Base-by-base conservation (phyloP, 2,888 invertebrate species). In the Himalopsyche kuldschensis region DNA sequence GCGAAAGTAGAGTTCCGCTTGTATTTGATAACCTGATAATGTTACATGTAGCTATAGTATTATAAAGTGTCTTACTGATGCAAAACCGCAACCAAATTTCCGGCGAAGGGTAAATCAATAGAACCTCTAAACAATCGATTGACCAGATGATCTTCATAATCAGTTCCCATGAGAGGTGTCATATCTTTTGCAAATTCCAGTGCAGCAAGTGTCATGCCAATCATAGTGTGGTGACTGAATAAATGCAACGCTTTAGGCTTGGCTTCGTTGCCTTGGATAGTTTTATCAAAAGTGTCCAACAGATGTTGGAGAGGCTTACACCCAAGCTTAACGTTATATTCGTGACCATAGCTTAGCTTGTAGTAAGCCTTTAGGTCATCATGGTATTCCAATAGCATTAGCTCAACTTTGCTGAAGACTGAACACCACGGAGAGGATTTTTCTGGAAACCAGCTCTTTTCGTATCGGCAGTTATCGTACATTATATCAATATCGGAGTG, bases 401-500 rank as follows among this genome's bases (percentile, higher is more conserved):
- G 90, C 86, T 97, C 95, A 0, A 93, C 90, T 79, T 93, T 92
- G 55, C 93, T 93, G 88, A 97, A 96, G 85, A 90, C 91, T 0
- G 94, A 92, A 88, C 97, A 97, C 96, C 97, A 97, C 0, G 95
- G 92, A 0, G 95, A 95, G 88, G 90, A 87, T 87, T 90, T 87
- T 88, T 91, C 88, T 78, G 94, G 90, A 80, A 91, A 90, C 94
- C 94, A 96, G 2, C 96, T 94, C 87, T 95, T 95, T 86, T 95
- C 94, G 88, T 94, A 96, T 5, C 96, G 93, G 87, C 97, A 97
- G 89, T 95, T 92, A 87, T 96, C 95, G 87, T 95, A 97, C 89
- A 97, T 93, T 5, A 93, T 89, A 85, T 92, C 90, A 11, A 96
- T 90, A 30, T 94, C 89, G 0, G 88, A 89, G 1, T 88, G 75